Conservation (phyloP, 2,113 vertebrate genomes). For the Heterotilapia buettikoferi region DNA sequence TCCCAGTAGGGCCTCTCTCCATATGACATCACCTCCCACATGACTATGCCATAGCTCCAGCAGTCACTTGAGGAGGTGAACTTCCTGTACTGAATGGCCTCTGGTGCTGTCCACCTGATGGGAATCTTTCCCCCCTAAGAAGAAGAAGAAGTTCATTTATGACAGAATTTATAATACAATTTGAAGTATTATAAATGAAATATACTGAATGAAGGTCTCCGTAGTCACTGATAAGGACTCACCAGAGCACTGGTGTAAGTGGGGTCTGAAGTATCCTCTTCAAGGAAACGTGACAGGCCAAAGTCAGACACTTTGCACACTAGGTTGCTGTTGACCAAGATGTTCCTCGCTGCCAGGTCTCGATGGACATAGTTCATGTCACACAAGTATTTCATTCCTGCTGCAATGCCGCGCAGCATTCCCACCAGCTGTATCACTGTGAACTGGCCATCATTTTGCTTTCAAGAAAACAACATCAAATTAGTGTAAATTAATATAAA, state of each 20-base stretch:
- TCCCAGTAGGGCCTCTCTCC: slow-evolving; percentile 79
- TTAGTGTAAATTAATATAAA: not conserved
- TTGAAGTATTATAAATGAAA: not conserved
- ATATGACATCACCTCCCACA: slow-evolving; percentile 81
- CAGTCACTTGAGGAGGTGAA: slow-evolving; percentile 77
- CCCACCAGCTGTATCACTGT: slow-evolving; percentile 96
- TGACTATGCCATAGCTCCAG: slow-evolving; percentile 78
- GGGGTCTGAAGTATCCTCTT: slow-evolving; percentile 93
- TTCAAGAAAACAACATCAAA: not conserved
- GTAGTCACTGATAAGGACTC: slow-evolving; percentile 7
- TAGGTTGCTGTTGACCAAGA: slow-evolving; percentile 96
- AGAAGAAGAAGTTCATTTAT: not conserved
- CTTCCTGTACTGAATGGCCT: slow-evolving; percentile 78
- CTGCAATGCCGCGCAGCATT: slow-evolving; percentile 90
- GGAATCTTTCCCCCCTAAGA: slow-evolving; percentile 76
- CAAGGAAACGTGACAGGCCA: slow-evolving; percentile 91
- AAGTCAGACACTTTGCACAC: slow-evolving; percentile 98
- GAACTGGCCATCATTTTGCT: slow-evolving; percentile 98
- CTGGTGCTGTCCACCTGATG: slow-evolving; percentile 76
- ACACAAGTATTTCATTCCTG: slow-evolving; percentile 92
- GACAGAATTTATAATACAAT: not conserved
- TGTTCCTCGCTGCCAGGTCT: slow-evolving; percentile 92
- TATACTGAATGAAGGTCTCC: not conserved
- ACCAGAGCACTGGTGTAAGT: slow-evolving; percentile 96
- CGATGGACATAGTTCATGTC: slow-evolving; percentile 98